Percentiles rank a stretch among this genome's conserved stretches.
phyloP scores from a whole-genome alignment of 2,888 invertebrate species.

The Dendrolimus pini region DNA sequence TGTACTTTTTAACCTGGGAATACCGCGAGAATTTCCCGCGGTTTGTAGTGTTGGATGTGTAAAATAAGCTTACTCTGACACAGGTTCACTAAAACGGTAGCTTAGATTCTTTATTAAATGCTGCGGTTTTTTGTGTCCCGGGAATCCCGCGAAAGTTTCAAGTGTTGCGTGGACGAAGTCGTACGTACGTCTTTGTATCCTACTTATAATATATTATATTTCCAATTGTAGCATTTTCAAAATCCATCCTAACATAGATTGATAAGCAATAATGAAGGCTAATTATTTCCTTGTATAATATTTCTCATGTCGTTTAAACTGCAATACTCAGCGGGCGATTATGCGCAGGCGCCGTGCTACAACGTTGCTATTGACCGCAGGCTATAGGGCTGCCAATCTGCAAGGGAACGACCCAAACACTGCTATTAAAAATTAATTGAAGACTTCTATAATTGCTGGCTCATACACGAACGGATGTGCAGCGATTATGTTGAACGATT shows the following conservation, averaged over 20 bases:
- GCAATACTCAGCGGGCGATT: conserved; percentile 59
- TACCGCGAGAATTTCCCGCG: too few species aligned
- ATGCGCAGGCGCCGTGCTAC: conserved; percentile 65
- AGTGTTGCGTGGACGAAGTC: too few species aligned
- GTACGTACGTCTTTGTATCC: too few species aligned
- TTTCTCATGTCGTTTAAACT: conserved; percentile 43
- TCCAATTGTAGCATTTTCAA: too few species aligned
- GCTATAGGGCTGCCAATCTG: conserved; percentile 68
- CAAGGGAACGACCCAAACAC: conserved; percentile 45
- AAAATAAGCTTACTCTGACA: too few species aligned
- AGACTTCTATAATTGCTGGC: conserved; percentile 45
- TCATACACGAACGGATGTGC: conserved; percentile 34
- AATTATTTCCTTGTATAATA: conserved; percentile 28
- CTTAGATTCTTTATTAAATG: too few species aligned
- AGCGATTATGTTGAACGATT: conserved; percentile 24
- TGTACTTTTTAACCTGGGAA: too few species aligned
- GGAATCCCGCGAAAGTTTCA: too few species aligned
- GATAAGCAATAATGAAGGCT: conserved; percentile 17
- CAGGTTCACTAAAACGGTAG: too few species aligned
- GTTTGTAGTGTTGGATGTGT: too few species aligned
- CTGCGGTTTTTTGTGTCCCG: too few species aligned
- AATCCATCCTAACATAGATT: not conserved
- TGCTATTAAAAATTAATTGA: conserved; percentile 63
- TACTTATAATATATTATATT: too few species aligned
- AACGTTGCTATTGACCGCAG: conserved; percentile 58